Percentiles rank a stretch among this genome's conserved stretches.
Evolutionary conservation across 2,888 invertebrate species (phyloP).

Genomic region (Morinoia aosen): DNA sequence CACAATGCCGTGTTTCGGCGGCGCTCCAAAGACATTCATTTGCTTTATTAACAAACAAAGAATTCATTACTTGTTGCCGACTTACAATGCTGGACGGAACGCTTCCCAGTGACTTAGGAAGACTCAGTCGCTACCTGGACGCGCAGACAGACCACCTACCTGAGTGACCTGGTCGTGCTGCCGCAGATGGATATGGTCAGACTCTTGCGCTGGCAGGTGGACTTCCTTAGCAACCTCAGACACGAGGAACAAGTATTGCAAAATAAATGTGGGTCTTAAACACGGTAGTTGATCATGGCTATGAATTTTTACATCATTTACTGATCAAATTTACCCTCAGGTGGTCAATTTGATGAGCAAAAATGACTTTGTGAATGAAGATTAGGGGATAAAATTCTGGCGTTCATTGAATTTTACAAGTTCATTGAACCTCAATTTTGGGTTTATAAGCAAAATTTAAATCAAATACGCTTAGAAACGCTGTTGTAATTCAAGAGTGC

Average conservation of each 20-base stretch:
- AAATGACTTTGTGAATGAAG: not conserved
- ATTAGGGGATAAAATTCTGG: not conserved
- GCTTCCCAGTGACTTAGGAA: constrained; percentile 23
- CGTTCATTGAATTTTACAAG: not conserved
- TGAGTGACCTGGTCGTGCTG: not conserved
- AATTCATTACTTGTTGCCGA: constrained; percentile 8
- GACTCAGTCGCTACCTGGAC: not conserved
- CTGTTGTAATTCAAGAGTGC: not conserved
- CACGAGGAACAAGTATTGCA: not conserved
- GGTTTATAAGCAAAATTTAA: not conserved
- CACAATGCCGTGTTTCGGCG: constrained; percentile 4
- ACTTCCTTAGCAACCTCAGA: not conserved
- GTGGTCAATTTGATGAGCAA: not conserved
- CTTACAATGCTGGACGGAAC: not conserved
- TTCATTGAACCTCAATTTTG: not conserved
- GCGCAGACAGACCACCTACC: not conserved
- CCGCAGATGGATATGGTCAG: not conserved
- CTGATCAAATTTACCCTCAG: not conserved
- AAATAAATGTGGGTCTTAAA: not conserved
- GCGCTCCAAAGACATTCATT: constrained; percentile 24
- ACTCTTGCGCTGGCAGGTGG: not conserved
- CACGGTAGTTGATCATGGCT: not conserved
- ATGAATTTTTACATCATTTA: not conserved
- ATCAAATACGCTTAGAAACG: not conserved
- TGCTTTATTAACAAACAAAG: constrained; percentile 51